Percentiles rank a stretch among this genome's conserved stretches.
Evolutionary conservation across 2,888 invertebrate genomes (phyloP).

Genomic region (Hyalella azteca): DNA sequence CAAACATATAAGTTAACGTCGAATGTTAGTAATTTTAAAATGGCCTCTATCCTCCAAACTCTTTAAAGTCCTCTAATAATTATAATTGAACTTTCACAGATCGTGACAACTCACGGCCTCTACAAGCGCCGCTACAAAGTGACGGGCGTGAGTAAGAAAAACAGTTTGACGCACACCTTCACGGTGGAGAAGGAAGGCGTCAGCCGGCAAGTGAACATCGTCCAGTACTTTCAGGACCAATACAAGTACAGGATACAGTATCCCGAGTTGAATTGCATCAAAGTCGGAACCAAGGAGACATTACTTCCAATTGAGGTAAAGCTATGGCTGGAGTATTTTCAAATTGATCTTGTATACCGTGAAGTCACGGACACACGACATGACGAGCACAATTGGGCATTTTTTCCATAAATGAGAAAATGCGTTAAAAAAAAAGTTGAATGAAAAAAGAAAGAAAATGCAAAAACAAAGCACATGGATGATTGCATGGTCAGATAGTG

Average conservation of each 20-base stretch:
- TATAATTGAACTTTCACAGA: not conserved
- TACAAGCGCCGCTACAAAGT: slow-evolving; percentile 15
- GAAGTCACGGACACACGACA: no score
- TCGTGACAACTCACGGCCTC: not conserved
- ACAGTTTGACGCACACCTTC: slow-evolving; percentile 3
- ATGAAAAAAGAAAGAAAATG: no score
- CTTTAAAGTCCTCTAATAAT: no score
- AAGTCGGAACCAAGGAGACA: slow-evolving; percentile 71
- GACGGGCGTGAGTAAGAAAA: not conserved
- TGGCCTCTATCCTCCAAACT: no score
- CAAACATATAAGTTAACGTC: no score
- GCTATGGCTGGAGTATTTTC: not conserved
- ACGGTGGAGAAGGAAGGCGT: not conserved
- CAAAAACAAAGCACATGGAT: no score
- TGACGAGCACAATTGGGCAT: no score
- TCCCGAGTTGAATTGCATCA: slow-evolving; percentile 81
- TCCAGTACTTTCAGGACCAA: slow-evolving; percentile 67
- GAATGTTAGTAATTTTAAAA: no score
- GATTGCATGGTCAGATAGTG: no score
- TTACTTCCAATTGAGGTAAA: not conserved
- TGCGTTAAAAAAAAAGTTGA: no score
- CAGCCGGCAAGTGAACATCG: not conserved
- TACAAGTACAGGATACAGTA: slow-evolving; percentile 68
- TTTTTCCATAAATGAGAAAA: no score
- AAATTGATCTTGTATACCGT: not conserved